Percentiles rank a stretch among this genome's conserved stretches.
Evolutionary conservation across 2,113 vertebrate species (phyloP).

Genomic region (Phasianus colchicus): DNA sequence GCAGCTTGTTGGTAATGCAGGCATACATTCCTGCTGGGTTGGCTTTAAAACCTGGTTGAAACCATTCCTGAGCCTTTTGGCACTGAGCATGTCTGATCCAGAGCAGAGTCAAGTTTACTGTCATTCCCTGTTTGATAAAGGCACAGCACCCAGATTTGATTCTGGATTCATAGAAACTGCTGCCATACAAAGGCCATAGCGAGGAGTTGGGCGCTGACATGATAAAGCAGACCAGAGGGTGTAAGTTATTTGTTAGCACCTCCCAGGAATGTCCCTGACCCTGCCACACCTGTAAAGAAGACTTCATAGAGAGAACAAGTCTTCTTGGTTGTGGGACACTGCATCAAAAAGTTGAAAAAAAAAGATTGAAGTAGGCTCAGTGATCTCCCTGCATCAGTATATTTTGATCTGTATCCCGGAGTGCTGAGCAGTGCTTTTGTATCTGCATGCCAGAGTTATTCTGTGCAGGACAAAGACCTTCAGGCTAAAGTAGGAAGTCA

Average conservation of each 20-base stretch:
- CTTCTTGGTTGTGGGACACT: not conserved
- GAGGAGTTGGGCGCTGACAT: too few relatives aligned
- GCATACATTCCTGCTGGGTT: conserved; percentile 3
- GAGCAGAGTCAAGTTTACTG: not conserved
- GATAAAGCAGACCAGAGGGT: not conserved
- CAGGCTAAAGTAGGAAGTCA: not conserved
- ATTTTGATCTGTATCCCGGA: not conserved
- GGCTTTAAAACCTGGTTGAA: conserved; percentile 10
- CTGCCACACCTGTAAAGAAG: not conserved
- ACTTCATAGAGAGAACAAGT: not conserved
- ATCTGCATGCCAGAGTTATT: not conserved
- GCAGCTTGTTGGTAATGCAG: conserved; percentile 23
- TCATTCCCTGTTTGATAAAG: not conserved
- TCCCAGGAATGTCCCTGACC: not conserved
- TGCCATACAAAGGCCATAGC: not conserved
- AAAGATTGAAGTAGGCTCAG: not conserved
- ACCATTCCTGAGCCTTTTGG: conserved; percentile 13
- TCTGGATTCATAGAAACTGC: not conserved
- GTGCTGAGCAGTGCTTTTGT: not conserved
- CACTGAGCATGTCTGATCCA: not conserved
- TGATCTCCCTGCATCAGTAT: not conserved
- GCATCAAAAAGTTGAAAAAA: not conserved
- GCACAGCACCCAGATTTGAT: not conserved
- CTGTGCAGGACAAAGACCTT: not conserved
- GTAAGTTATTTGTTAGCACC: not conserved